Percentiles rank a stretch among this genome's conserved stretches.
Evolutionary conservation across 1,140 invertebrate species (phyloP).

Genomic region (Papilio aristodemus): DNA sequence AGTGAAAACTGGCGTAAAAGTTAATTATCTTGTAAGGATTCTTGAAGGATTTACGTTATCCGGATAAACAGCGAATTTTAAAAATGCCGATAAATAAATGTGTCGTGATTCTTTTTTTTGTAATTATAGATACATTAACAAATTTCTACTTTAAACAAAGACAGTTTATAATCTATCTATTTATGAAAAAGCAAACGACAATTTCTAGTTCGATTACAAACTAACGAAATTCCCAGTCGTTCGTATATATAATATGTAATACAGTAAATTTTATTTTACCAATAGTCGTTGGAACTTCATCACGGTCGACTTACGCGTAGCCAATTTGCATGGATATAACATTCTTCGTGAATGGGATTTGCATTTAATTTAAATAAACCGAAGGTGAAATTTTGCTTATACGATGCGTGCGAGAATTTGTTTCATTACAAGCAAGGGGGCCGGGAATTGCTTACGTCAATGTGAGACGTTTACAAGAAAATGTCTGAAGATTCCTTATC

Average conservation of each 20-base stretch:
- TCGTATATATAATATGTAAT: neutral
- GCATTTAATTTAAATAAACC: slow-evolving; percentile 34
- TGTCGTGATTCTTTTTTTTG: too few species aligned
- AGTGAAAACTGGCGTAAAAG: neutral
- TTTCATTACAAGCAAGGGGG: slow-evolving; percentile 22
- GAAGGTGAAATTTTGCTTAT: slow-evolving; percentile 31
- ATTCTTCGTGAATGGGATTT: slow-evolving; percentile 35
- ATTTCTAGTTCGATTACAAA: too few species aligned
- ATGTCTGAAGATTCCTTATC: neutral
- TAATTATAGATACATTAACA: too few species aligned
- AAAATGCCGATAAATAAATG: too few species aligned
- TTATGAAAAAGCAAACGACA: too few species aligned
- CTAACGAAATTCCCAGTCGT: too few species aligned
- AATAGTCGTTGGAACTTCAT: slow-evolving; percentile 31
- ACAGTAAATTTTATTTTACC: slow-evolving; percentile 12
- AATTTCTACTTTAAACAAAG: too few species aligned
- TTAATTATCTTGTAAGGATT: neutral
- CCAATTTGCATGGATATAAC: slow-evolving; percentile 40
- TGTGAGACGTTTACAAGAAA: slow-evolving; percentile 29
- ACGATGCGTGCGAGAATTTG: slow-evolving; percentile 31
- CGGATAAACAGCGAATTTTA: too few species aligned
- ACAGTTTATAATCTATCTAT: too few species aligned
- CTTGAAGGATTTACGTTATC: neutral
- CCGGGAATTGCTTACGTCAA: slow-evolving; percentile 13
- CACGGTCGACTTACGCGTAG: slow-evolving; percentile 36